phyloP scores from a whole-genome alignment of 37 sponge, comb jelly and placozoan species.

The Chondrilla cf. caribensis region DNA sequence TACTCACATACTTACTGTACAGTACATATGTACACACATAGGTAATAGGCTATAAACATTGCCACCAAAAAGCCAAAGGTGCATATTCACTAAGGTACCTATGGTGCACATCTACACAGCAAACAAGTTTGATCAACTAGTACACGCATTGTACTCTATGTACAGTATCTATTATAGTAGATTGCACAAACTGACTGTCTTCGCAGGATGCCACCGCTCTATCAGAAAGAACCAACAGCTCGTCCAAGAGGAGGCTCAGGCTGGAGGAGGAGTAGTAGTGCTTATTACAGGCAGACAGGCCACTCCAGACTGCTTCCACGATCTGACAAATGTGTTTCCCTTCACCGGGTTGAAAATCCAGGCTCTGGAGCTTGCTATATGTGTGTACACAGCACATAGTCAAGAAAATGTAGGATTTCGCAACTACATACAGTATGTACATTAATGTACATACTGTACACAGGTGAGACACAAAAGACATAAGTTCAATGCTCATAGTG shows the following conservation, averaged over 20 bases:
- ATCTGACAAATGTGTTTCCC: background rate
- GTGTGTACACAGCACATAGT: background rate
- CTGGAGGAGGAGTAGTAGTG: background rate
- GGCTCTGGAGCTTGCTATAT: background rate
- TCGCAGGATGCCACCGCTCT: background rate
- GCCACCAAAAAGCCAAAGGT: background rate
- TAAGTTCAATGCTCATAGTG: too few relatives aligned
- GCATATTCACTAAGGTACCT: too few relatives aligned
- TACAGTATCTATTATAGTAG: too few relatives aligned
- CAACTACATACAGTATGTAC: background rate
- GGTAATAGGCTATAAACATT: too few relatives aligned
- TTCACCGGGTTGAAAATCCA: background rate
- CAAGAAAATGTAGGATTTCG: background rate
- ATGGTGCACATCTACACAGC: too few relatives aligned
- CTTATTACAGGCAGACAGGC: background rate
- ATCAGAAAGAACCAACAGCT: background rate
- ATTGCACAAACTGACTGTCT: background rate
- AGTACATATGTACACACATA: too few relatives aligned
- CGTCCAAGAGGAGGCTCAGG: background rate
- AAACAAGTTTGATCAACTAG: too few relatives aligned
- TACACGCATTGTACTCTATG: too few relatives aligned
- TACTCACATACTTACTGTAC: too few relatives aligned
- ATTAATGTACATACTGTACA: background rate
- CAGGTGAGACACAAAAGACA: too few relatives aligned
- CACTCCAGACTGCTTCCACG: background rate